These are phyloP conservation scores for Gallinago media DNA, from an alignment of 2,113 vertebrate species.

Conservation along the genomic window DNA sequence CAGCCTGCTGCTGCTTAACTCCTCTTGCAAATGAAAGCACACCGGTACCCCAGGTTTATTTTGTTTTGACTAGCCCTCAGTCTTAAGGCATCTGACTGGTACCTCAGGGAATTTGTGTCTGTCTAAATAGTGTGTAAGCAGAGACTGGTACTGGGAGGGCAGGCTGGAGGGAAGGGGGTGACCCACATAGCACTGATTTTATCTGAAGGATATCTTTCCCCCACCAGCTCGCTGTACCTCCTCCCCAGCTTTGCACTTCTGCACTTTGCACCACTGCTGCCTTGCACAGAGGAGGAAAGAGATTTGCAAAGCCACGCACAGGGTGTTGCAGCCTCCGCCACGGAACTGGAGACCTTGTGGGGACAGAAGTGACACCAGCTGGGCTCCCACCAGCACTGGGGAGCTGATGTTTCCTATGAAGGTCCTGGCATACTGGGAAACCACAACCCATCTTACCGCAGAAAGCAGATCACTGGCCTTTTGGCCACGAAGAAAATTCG, in stretches of 20 bases:
- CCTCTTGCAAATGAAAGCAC: not conserved
- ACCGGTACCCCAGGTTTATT: not conserved
- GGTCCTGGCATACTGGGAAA: not conserved
- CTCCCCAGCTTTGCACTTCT: not conserved
- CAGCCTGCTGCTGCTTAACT: not conserved
- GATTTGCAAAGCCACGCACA: not conserved
- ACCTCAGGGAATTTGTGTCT: not conserved
- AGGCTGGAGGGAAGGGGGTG: not conserved
- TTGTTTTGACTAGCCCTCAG: not conserved
- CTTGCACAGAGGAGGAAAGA: not conserved
- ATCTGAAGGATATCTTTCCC: not conserved
- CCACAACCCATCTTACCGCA: not conserved
- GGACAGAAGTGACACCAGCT: not conserved
- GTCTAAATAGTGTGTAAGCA: not conserved
- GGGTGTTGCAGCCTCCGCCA: not conserved
- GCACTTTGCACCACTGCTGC: accelerated
- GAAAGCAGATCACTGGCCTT: not conserved
- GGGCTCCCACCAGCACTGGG: accelerated
- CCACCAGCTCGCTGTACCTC: not conserved
- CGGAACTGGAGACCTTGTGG: not conserved
- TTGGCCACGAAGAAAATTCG: not conserved
- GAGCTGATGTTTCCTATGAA: not conserved
- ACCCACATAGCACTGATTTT: not conserved
- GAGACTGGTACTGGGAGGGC: not conserved
- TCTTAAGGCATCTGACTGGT: not conserved